Conservation (phyloP, 2,797 vertebrate species). For the Serranus cabrilla region DNA sequence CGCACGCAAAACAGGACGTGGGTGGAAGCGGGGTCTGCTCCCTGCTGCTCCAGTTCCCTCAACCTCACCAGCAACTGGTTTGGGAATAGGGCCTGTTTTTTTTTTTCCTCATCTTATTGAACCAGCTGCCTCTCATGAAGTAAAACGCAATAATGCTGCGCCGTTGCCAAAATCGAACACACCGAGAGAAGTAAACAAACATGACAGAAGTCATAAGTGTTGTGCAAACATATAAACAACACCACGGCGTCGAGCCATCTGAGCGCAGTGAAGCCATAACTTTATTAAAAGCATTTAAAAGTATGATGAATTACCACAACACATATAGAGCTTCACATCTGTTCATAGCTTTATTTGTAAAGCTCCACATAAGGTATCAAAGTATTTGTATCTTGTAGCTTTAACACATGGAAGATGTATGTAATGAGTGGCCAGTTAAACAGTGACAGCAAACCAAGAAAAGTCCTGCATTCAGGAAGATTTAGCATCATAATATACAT, state of each 20-base stretch:
- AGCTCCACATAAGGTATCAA: slow-evolving; percentile 34
- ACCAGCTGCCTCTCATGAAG: slow-evolving; percentile 96
- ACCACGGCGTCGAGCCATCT: slow-evolving; percentile 74
- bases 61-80: slow-evolving; percentile 86
- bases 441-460: slow-evolving; percentile 14
- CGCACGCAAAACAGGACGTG: slow-evolving; percentile 92
- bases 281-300: slow-evolving; percentile 83
- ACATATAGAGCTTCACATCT: slow-evolving; percentile 41
- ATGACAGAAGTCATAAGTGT: slow-evolving; percentile 88
- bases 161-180: slow-evolving; percentile 86
- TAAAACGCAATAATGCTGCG: slow-evolving; percentile 88
- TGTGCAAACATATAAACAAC: slow-evolving; percentile 89
- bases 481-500: background rate
- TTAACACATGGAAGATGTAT: slow-evolving; percentile 34
- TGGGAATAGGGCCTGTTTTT: slow-evolving; percentile 87
- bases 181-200: slow-evolving; percentile 85
- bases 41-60: slow-evolving; percentile 88
- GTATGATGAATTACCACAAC: slow-evolving; percentile 61
- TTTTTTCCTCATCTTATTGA: slow-evolving; percentile 86
- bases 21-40: slow-evolving; percentile 91
- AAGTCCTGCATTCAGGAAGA: slow-evolving; percentile 11
- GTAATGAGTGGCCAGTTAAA: slow-evolving; percentile 33
- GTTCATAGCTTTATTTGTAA: slow-evolving; percentile 38
- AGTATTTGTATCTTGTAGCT: slow-evolving; percentile 37
- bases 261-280: slow-evolving; percentile 78